phyloP scores from a whole-genome alignment of 2,888 invertebrate species.

The Polymixis lichenea region DNA sequence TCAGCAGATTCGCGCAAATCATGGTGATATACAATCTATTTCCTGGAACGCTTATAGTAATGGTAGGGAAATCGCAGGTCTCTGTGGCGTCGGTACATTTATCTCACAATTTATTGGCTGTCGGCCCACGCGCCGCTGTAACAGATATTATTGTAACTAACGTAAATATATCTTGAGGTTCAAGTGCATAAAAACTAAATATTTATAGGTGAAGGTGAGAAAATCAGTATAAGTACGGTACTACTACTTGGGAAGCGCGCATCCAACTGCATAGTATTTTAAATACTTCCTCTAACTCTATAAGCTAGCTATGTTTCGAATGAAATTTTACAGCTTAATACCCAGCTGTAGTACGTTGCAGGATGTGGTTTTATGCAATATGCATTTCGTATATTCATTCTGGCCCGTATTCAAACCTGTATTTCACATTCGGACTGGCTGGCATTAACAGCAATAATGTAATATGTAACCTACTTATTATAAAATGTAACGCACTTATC shows the following conservation, averaged over 20 bases:
- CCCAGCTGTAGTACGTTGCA: constrained; percentile 20
- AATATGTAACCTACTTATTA: neutral
- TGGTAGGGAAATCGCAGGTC: constrained; percentile 66
- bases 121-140: constrained; percentile 70
- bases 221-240: constrained; percentile 10
- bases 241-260: constrained; percentile 28
- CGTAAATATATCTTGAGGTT: constrained; percentile 72
- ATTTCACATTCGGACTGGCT: constrained; percentile 32
- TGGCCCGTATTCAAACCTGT: constrained; percentile 53
- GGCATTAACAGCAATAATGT: constrained; percentile 32
- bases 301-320: constrained; percentile 2
- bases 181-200: constrained; percentile 73
- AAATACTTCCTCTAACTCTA: constrained; percentile 36
- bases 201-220: constrained; percentile 70
- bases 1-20: constrained; percentile 52
- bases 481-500: constrained; percentile 13
- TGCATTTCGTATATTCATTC: constrained; percentile 35
- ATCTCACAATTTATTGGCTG: constrained; percentile 76
- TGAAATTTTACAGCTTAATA: constrained; percentile 17
- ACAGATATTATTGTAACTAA: constrained; percentile 69
- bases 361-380: constrained; percentile 54
- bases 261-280: constrained; percentile 31
- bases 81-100: constrained; percentile 65
- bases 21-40: constrained; percentile 63
- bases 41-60: constrained; percentile 58